Evolutionary conservation across 30 jellyfish, hydroid and myxozoan species (phyloP), one percentile per base, ranked within the genome.

Genomic region (Aurelia aurita complex sp. Pacific): DNA sequence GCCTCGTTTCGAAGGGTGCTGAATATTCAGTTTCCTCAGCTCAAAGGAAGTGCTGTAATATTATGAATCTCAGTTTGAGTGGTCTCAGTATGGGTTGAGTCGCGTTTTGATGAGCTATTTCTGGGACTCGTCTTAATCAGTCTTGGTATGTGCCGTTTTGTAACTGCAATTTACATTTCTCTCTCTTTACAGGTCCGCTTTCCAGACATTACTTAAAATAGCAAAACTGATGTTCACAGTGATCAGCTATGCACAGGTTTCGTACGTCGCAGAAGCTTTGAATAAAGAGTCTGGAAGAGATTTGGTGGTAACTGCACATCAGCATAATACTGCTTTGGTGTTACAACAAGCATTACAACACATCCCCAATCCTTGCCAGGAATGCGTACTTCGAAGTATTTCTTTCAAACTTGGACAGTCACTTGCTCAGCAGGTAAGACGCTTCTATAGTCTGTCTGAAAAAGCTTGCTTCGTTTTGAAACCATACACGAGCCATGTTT

Each of bases 191-290:
- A 95, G 99, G 51, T 82, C 96, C 17, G 95, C 97, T 8, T 95
- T 76, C 80, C 96, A 76, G 65, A 97, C 95, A 10, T 84, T 95
- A 38, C 77, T 95, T 43, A 95, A 95, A 73, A 82, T 90, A 5
- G 80, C 97, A 19, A 95, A 95, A 64, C 88, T 95, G 55, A n/a
- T 95, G 69, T 95, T 89, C 67, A 90, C 99, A 18, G 97, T 96
- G 38, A 80, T 95, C 66, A 92, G 97, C 66, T 79, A 79, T 53
- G 99, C 97, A 7, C 97, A 89, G 69, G 92, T 95, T 59, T 67
- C 97, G n/a, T 86, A 83, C 50, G 97, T 95, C 14, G 97, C 96
- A 12, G 99, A 95, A 82, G 97, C 96, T 12, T 64, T 95, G 59
- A 86, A 84, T 38, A 95, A 85, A 42, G 99, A 95, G 12, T 72